Evolutionary conservation across 2,888 invertebrate species (phyloP), one percentile per base, ranked within the genome.

Genomic region (Epistrophe eligans): DNA sequence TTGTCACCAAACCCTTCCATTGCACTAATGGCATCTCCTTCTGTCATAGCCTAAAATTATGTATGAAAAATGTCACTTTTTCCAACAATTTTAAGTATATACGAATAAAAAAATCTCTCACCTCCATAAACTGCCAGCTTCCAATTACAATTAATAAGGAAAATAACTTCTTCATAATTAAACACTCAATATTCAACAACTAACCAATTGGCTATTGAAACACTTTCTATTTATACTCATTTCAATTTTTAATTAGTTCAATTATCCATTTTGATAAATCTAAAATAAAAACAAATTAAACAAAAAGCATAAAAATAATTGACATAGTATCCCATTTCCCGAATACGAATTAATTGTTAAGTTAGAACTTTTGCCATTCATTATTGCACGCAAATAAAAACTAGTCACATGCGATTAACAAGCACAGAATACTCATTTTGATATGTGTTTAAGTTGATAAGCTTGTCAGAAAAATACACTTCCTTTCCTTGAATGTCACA

Each of bases 141-240:
- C 17, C 32, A 4, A 70, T 24, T 62, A 62, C 67, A 35, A 81
- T 48, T 24, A 85, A 10, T 38, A 77, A 17, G 10, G 40, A 62
- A 62, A 85, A 50, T 50, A 77, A 19, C 1, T n/a, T 60, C 43
- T 73, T 84, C 76, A 84, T 67, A 19, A 19, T 55, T 17, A 28
- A 11, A 11, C 40, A 11, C 15, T 19, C n/a, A 45, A 28, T 38
- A 6, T 17, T 50, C 32, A 13, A 43, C 32, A 79, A 57, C 71
- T 74, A 76, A 28, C 50, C 62, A 38, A 11, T 71, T 17, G 10
- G 6, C 8, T 24, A 28, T 19, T 35, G 11, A 58, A 38, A 38
- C 13, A n/a, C n/a, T 45, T 77, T 43, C 15, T 66, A 72, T 80
- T 84, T 84, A 84, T 84, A 84, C 28, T 43, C n/a, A 70, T 9